A percentile compares a stretch with the other conserved stretches of the same genome.
phyloP scores from a whole-genome alignment of 2,113 vertebrate species.

The Climacteris rufus region DNA sequence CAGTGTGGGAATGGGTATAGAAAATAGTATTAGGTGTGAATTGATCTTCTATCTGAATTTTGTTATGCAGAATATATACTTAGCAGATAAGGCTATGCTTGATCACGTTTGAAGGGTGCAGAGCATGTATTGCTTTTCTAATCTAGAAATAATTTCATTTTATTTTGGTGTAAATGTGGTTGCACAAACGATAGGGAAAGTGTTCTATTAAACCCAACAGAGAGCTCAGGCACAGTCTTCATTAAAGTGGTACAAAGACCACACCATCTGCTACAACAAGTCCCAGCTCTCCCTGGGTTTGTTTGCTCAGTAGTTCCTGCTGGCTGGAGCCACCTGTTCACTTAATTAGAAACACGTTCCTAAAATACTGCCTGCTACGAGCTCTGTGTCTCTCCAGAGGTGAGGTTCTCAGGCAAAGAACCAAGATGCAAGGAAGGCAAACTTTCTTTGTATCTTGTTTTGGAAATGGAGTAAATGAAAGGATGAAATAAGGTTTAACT shows the following conservation, averaged over 20 bases:
- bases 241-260: slow-evolving; percentile 61
- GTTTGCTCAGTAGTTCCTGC: slow-evolving; percentile 50
- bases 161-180: neutral
- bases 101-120: neutral
- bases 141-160: neutral
- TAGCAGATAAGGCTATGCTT: neutral
- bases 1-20: neutral
- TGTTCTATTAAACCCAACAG: neutral
- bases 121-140: neutral
- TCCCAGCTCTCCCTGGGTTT: slow-evolving; percentile 52
- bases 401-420: neutral
- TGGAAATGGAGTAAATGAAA: neutral
- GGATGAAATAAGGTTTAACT: neutral
- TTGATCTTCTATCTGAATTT: neutral
- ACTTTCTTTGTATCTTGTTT: neutral
- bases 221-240: slow-evolving; percentile 37
- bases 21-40: neutral
- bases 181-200: neutral
- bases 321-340: slow-evolving; percentile 63
- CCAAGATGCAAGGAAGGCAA: neutral
- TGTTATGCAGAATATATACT: neutral
- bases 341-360: slow-evolving; percentile 51
- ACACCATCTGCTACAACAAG: slow-evolving; percentile 55
- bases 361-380: slow-evolving; percentile 8
- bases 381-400: neutral